Evolutionary conservation across 2,797 vertebrate species (phyloP), one percentile per base, ranked within the genome.

Genomic region (Cyprinella venusta): DNA sequence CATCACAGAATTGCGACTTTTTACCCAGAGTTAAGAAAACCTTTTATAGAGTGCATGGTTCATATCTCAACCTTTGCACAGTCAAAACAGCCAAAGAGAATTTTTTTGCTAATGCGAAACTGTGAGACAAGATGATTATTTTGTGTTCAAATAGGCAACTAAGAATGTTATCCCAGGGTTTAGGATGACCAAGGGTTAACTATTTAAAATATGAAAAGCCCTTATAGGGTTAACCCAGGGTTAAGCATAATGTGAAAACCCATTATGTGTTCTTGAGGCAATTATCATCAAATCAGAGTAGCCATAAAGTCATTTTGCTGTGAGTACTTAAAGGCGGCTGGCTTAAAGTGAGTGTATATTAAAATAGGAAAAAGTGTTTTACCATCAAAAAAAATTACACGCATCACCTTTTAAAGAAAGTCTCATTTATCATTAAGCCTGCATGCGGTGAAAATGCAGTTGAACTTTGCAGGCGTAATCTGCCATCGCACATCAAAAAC

Each of bases 401-500:
- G 36, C 45, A 33, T 52, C 45, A 72, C 26, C 70, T 54, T 54
- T n/a, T 36, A 36, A 36, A 15, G 45, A 18, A 65, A 21, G 70
- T 21, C 48, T 54, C 48, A 74, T 36, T 54, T 54, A 36, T 54
- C 70, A 54, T 21, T 36, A 12, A 54, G 48, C 71, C 19, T 12
- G 26, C 69, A 26, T 13, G 30, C 6, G 21, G 48, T 74, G 71
- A 74, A 54, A 21, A 36, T 36, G 30, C 52, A 74, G 54, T 7
- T 63, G 56, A 76, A 42, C 59, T 59, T 9, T 40, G n/a, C 38
- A 45, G 42, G 50, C 5, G 36, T 42, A 59, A 70, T 69, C 79
- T 72, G 38, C 24, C n/a, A 63, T 33, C 10, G 8, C 15, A 24
- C 64, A 74, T 54, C 69, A 75, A 21, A 30, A 71, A 83, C 15